A percentile compares a stretch with the other conserved stretches of the same genome.
phyloP scores from a whole-genome alignment of 2,113 vertebrate species.

The Chiloscyllium plagiosum region DNA sequence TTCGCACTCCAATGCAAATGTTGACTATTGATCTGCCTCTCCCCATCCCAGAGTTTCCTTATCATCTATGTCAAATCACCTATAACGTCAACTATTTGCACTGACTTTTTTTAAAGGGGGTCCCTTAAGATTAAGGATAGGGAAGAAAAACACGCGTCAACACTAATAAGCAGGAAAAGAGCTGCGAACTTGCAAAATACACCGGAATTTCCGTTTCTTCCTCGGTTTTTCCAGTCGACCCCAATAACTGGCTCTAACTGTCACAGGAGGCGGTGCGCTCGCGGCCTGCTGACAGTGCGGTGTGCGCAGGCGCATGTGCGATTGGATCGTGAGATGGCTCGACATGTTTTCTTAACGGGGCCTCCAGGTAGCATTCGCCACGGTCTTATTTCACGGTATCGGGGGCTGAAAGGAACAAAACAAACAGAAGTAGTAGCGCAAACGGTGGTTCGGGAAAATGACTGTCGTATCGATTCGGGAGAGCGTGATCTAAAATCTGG shows the following conservation, averaged over 20 bases:
- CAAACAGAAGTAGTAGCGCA: too few relatives aligned
- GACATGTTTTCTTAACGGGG: slow-evolving; percentile 82
- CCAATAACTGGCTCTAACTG: too few relatives aligned
- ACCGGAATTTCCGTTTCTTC: too few relatives aligned
- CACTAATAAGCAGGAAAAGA: neutral
- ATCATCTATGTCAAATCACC: too few relatives aligned
- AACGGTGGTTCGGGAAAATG: neutral
- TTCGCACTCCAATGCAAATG: too few relatives aligned
- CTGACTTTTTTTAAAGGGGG: neutral
- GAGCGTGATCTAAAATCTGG: neutral
- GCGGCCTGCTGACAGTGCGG: neutral
- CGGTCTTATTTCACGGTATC: neutral
- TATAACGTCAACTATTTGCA: neutral
- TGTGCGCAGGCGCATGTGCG: neutral
- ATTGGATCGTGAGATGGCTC: slow-evolving; percentile 52
- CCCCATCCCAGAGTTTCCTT: neutral
- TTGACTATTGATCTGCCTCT: neutral
- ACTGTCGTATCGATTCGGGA: neutral
- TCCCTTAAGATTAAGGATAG: neutral
- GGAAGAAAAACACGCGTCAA: neutral
- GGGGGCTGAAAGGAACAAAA: too few relatives aligned
- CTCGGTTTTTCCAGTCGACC: too few relatives aligned
- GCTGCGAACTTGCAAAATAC: neutral
- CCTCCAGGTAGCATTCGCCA: slow-evolving; percentile 67
- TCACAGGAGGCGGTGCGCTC: neutral